Evolutionary conservation across 2,797 vertebrate genomes (phyloP), one percentile per base, ranked within the genome.

Genomic region (Acanthurus lineatus): DNA sequence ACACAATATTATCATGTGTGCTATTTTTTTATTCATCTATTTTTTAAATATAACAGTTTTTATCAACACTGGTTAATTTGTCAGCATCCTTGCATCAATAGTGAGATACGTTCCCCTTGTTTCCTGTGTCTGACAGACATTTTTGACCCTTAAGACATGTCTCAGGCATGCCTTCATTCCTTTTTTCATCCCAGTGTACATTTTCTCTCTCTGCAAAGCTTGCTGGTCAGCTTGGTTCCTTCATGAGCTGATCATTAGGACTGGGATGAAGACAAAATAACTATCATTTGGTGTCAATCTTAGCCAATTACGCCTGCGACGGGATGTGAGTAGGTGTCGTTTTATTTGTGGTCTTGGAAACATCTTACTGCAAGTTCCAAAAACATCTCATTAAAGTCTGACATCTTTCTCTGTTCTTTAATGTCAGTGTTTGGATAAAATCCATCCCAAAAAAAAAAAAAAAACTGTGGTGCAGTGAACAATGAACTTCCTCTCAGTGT

Each of bases 401-500:
- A 53, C 51, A 9, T 57, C 66, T 17, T 58, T 69, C 49, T 66
- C 47, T 56, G 48, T 45, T 73, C 53, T 77, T 82, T 76, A 72
- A 70, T 79, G 79, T 86, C 81, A 28, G 62, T 53, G 28, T 49
- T 71, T 80, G 54, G 58, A 63, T 76, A 9, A 77, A 84, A 74
- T 69, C 45, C 65, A 51, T 28, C 11, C 16, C 3, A 32, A 57
- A 22, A 52, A 63, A 66, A 64, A 44, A 58, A 69, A 58, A 66
- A 40, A 0, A 10, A 52, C 25, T 19, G 25, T 64, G 17, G 62
- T 32, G 28, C 44, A 22, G 62, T 20, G 49, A 87, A 91, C 90
- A 88, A 90, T 89, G 79, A 35, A 60, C 44, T 85, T 89, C 89
- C 89, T 79, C 56, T 77, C 60, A 14, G 47, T 8, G 19, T 17